Evolutionary conservation across 2,113 vertebrate species (phyloP).

Genomic region (Daphoenositta chrysoptera): DNA sequence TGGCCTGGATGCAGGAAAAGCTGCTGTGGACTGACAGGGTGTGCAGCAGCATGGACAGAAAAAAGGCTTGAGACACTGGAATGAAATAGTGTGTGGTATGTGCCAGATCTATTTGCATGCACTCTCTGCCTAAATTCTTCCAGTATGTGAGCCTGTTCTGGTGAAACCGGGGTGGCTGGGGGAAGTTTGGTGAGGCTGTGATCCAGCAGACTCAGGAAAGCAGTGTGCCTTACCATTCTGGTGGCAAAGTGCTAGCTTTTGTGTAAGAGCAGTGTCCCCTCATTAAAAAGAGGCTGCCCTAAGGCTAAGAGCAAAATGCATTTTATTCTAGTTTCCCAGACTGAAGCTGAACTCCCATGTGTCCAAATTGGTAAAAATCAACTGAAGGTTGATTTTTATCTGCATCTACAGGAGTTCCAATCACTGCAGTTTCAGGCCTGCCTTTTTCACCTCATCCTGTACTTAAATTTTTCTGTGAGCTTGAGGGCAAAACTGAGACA

Average conservation of each 20-base stretch:
- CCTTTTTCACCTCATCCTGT: not conserved
- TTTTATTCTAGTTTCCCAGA: not conserved
- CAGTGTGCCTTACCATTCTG: fast-evolving
- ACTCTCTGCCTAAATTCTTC: not conserved
- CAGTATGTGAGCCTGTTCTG: not conserved
- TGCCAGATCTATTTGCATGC: not conserved
- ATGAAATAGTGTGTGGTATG: not conserved
- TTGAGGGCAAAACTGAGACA: not conserved
- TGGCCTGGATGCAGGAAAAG: not conserved
- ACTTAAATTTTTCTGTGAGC: not conserved
- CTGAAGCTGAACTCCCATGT: not conserved
- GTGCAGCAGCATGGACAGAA: not conserved
- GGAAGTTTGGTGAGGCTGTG: not conserved
- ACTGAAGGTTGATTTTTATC: not conserved
- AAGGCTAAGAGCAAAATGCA: not conserved
- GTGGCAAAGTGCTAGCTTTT: not conserved
- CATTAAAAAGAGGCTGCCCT: not conserved
- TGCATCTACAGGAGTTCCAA: not conserved
- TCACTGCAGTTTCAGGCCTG: not conserved
- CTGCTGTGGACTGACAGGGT: not conserved
- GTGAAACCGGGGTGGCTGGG: not conserved
- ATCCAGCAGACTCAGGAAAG: not conserved
- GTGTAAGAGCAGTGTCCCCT: not conserved
- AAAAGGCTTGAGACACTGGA: not conserved
- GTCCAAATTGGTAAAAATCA: not conserved